A percentile compares a stretch with the other conserved stretches of the same genome.
phyloP scores from a whole-genome alignment of 2,797 vertebrate species.

The Chiloscyllium punctatum region DNA sequence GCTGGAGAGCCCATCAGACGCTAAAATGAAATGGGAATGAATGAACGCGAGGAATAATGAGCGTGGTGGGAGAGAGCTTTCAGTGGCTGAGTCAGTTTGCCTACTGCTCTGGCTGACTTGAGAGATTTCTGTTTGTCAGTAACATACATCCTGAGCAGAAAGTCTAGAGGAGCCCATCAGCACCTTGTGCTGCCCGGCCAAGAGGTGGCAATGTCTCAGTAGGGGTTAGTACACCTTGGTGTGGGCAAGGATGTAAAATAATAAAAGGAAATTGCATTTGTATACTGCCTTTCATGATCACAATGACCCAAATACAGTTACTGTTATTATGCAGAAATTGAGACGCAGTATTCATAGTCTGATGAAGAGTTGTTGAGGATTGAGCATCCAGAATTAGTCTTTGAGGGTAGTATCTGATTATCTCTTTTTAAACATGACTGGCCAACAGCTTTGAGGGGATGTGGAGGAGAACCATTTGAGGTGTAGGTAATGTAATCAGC shows the following conservation, averaged over 20 bases:
- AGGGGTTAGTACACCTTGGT: neutral
- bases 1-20: neutral
- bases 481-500: neutral
- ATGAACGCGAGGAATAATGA: neutral
- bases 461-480: neutral
- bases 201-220: neutral
- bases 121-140: neutral
- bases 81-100: neutral
- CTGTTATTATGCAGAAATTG: no score
- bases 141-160: neutral
- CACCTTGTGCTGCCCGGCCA: neutral
- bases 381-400: no score
- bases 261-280: neutral
- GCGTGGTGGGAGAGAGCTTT: neutral
- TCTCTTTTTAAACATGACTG: neutral
- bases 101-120: neutral
- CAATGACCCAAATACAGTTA: no score
- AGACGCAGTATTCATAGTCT: neutral
- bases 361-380: neutral
- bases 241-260: neutral
- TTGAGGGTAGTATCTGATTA: neutral
- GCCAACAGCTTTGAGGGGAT: neutral
- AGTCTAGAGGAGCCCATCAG: neutral
- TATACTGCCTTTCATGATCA: no score
- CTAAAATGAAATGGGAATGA: neutral